Evolutionary conservation across 2,113 vertebrate species (phyloP).

Genomic region (Malurus cyaneus): DNA sequence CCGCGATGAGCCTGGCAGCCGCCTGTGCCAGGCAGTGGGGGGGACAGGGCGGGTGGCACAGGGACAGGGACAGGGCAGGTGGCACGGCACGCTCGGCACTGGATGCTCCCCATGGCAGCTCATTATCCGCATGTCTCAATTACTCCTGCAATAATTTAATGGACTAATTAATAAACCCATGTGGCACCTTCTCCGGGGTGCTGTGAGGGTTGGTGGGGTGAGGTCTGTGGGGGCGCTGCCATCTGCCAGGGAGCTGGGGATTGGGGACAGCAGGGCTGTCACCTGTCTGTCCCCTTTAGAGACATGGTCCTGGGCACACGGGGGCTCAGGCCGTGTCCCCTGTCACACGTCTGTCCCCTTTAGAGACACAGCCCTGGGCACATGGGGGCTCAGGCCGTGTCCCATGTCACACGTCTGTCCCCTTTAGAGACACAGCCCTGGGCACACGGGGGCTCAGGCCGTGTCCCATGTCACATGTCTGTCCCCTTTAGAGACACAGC

Average conservation of each 20-base stretch:
- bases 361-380: too few relatives aligned
- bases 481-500: too few relatives aligned
- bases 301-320: fast-evolving
- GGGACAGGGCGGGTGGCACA: neutral
- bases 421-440: fast-evolving
- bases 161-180: neutral
- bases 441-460: neutral
- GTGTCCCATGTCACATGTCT: too few relatives aligned
- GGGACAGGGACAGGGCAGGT: neutral
- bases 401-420: neutral
- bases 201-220: neutral
- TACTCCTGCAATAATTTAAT: neutral
- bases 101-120: neutral
- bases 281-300: neutral
- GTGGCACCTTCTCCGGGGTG: neutral
- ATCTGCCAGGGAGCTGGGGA: neutral
- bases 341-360: too few relatives aligned
- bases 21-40: neutral
- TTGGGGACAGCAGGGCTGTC: neutral
- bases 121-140: neutral
- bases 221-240: neutral
- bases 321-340: neutral
- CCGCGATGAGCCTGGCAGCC: neutral
- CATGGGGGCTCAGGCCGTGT: neutral
- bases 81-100: neutral